Evolutionary conservation across 2,888 invertebrate genomes (phyloP).

Genomic region (Limnephilus marmoratus): DNA sequence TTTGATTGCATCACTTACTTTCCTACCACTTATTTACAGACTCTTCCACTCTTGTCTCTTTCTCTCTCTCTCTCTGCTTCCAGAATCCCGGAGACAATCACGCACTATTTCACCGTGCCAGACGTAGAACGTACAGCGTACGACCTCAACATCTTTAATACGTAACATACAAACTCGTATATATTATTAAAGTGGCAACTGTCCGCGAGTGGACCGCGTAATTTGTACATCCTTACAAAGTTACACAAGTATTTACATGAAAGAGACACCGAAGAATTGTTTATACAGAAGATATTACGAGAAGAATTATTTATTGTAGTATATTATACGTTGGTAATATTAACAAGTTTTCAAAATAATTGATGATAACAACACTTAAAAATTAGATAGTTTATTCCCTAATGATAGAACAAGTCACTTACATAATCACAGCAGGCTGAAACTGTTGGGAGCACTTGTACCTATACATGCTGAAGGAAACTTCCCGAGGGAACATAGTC

Average conservation of each 20-base stretch:
- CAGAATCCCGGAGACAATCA: neutral
- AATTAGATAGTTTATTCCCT: constrained; percentile 57
- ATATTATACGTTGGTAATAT: constrained; percentile 36
- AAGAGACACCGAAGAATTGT: constrained; percentile 32
- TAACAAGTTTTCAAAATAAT: constrained; percentile 57
- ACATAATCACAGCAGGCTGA: constrained; percentile 61
- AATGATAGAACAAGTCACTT: constrained; percentile 60
- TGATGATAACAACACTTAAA: constrained; percentile 60
- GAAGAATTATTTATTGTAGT: constrained; percentile 24
- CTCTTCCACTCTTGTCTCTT: neutral
- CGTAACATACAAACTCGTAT: neutral
- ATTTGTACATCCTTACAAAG: constrained; percentile 42
- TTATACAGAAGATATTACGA: constrained; percentile 52
- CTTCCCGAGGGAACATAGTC: constrained; percentile 29
- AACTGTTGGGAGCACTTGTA: constrained; percentile 51
- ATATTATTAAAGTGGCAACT: neutral
- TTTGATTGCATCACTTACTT: constrained; percentile 5
- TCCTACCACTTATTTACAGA: neutral
- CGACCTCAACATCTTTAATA: neutral
- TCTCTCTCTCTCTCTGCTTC: neutral
- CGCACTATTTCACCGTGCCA: neutral
- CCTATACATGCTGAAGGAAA: constrained; percentile 23
- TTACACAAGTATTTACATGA: constrained; percentile 40
- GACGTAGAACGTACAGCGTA: neutral
- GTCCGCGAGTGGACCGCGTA: constrained; percentile 22